Evolutionary conservation across 2,888 invertebrate species (phyloP).

Genomic region (Ornithoptera alexandrae): DNA sequence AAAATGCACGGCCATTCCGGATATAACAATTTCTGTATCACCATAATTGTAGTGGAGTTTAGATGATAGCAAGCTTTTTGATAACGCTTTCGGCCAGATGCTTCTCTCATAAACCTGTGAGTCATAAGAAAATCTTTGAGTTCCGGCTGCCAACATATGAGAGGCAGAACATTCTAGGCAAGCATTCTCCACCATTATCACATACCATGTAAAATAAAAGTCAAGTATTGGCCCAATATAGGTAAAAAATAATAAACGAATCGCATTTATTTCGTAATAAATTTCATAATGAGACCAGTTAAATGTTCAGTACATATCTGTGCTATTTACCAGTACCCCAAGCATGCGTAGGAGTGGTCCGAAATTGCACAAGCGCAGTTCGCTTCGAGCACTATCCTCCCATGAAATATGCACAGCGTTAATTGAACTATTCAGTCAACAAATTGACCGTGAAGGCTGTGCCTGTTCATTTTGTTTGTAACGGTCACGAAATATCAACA

Average conservation of each 20-base stretch:
- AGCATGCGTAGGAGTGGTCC: conserved; percentile 39
- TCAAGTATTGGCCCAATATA: not conserved
- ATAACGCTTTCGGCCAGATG: no score
- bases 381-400: conserved; percentile 45
- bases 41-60: no score
- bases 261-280: conserved; percentile 1
- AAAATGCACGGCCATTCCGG: no score
- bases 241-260: not conserved
- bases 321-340: conserved; percentile 41
- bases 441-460: conserved; percentile 65
- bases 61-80: no score
- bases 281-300: conserved; percentile 3
- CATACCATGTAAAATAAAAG: no score
- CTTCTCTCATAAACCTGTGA: no score
- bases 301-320: conserved; percentile 41
- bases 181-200: no score
- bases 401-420: conserved; percentile 51
- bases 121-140: no score
- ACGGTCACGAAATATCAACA: conserved; percentile 22
- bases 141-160: no score
- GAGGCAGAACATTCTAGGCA: no score
- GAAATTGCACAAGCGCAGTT: conserved; percentile 38
- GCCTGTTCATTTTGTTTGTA: conserved; percentile 43
- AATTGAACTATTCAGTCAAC: conserved; percentile 60
- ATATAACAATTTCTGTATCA: no score